These are phyloP conservation scores for Cryptosula pallasiana DNA, from an alignment of 2,888 invertebrate species.

Conservation along the genomic window DNA sequence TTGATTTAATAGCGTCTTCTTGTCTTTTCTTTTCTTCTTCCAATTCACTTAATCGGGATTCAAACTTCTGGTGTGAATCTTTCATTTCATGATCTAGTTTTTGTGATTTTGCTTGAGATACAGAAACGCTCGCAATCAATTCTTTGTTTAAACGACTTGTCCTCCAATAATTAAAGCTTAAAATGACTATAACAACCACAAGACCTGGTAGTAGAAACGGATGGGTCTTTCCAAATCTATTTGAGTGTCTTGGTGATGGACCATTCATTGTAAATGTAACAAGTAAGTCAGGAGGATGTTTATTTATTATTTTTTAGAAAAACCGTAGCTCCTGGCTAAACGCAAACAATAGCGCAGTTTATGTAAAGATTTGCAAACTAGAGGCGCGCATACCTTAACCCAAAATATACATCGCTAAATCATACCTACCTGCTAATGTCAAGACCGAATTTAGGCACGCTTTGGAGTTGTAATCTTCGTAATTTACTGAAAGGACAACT, in stretches of 20 bases:
- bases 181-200: background rate
- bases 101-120: background rate
- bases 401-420: too few relatives aligned
- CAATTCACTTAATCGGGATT: background rate
- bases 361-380: too few relatives aligned
- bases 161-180: constrained; percentile 20
- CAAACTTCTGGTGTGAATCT: background rate
- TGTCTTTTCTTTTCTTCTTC: background rate
- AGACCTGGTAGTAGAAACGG: constrained; percentile 4
- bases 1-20: too few relatives aligned
- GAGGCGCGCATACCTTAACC: too few relatives aligned
- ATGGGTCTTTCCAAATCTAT: constrained; percentile 8
- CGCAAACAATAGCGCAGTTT: too few relatives aligned
- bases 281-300: too few relatives aligned
- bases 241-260: background rate
- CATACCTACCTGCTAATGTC: too few relatives aligned
- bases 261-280: background rate
- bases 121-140: background rate
- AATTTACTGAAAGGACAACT: too few relatives aligned
- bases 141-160: constrained; percentile 20
- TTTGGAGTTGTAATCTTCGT: too few relatives aligned
- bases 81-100: background rate
- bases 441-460: too few relatives aligned
- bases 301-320: too few relatives aligned
- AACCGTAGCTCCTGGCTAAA: too few relatives aligned